Percentiles rank a stretch among this genome's conserved stretches.
Evolutionary conservation across 1,140 invertebrate genomes (phyloP).

Genomic region (Aphaenogaster floridana): DNA sequence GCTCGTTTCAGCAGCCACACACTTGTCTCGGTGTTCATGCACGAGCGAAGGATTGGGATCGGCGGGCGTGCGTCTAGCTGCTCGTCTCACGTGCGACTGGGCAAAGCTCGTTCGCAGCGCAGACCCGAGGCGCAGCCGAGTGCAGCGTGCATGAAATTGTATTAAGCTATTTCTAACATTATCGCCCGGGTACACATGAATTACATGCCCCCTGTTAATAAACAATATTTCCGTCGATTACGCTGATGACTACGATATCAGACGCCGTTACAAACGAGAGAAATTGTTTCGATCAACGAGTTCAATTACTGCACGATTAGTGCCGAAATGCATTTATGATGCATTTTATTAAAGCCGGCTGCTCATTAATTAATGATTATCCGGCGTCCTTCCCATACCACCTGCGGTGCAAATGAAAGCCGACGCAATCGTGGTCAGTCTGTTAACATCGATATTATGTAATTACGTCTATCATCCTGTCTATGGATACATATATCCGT

Average conservation of each 20-base stretch:
- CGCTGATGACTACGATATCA: constrained; percentile 11
- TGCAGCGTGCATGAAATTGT: constrained; percentile 40
- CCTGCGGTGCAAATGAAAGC: constrained; percentile 57
- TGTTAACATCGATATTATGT: constrained; percentile 60
- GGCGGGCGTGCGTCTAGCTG: constrained; percentile 62
- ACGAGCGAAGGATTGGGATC: constrained; percentile 44
- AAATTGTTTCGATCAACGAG: constrained; percentile 45
- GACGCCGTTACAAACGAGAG: constrained; percentile 12
- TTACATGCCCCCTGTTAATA: constrained; percentile 37
- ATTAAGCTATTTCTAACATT: constrained; percentile 46
- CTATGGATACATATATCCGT: no score
- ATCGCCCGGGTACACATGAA: constrained; percentile 3
- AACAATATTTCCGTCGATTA: constrained; percentile 33
- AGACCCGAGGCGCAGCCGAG: constrained; percentile 38
- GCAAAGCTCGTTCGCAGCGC: constrained; percentile 45
- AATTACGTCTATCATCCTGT: constrained; percentile 51
- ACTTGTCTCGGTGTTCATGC: constrained; percentile 52
- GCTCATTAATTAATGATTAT: constrained; percentile 64
- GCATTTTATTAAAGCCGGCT: constrained; percentile 55
- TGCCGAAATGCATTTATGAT: constrained; percentile 52
- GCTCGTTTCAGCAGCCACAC: constrained; percentile 34
- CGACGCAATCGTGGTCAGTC: constrained; percentile 51
- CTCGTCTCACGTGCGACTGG: constrained; percentile 63
- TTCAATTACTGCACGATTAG: constrained; percentile 51
- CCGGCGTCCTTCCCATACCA: constrained; percentile 6